Evolutionary conservation across 2,113 vertebrate species (phyloP).

Genomic region (Syrmaticus mikado): DNA sequence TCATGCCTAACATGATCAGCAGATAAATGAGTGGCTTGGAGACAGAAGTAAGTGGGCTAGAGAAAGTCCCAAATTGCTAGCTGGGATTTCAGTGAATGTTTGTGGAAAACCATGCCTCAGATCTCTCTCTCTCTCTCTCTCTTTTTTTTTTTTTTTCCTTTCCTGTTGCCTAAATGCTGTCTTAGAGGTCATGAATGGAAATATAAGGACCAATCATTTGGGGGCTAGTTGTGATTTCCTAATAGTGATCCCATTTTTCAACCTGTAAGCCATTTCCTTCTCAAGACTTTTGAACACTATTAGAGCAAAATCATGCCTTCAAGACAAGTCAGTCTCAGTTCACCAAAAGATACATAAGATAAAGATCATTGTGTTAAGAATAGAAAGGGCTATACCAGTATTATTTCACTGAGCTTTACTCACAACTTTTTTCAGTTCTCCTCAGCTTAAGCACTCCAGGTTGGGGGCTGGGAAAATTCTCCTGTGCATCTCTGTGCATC

Average conservation of each 20-base stretch:
- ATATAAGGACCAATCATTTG: slow-evolving; percentile 59
- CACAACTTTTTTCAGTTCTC: not conserved
- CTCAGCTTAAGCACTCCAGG: not conserved
- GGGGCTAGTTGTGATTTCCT: slow-evolving; percentile 23
- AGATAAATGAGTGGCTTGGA: slow-evolving; percentile 67
- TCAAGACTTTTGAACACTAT: not conserved
- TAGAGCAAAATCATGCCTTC: not conserved
- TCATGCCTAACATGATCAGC: slow-evolving; percentile 47
- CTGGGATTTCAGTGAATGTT: slow-evolving; percentile 60
- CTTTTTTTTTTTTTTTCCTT: too few species aligned
- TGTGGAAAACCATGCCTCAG: slow-evolving; percentile 52
- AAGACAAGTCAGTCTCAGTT: not conserved
- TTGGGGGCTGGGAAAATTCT: not conserved
- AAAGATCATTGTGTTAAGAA: not conserved
- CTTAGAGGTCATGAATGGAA: slow-evolving; percentile 66
- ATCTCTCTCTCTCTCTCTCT: not conserved
- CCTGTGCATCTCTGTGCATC: not conserved
- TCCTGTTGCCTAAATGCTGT: not conserved
- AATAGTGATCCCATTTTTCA: slow-evolving; percentile 43
- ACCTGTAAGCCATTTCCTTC: slow-evolving; percentile 33
- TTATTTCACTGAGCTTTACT: not conserved
- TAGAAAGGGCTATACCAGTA: not conserved
- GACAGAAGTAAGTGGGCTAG: slow-evolving; percentile 8
- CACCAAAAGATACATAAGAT: not conserved
- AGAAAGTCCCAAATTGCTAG: slow-evolving; percentile 44